Conservation (phyloP, 2,797 vertebrate species). For the Yasuhikotakia modesta region DNA sequence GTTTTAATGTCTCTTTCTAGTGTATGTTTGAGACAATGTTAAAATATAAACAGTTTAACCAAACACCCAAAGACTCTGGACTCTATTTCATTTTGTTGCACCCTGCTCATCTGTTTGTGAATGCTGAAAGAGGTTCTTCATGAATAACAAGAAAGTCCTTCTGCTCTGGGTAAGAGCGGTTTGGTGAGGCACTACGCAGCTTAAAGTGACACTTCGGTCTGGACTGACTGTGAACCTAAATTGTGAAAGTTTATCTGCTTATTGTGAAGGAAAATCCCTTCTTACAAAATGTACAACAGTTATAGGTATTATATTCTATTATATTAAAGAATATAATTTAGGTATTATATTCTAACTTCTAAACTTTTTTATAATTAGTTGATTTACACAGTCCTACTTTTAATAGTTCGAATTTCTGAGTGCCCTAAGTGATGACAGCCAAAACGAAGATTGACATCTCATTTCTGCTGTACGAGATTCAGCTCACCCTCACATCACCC, state of each 20-base stretch:
- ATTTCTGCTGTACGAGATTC: conserved; percentile 48
- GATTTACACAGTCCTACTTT: conserved; percentile 21
- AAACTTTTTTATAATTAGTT: too few relatives aligned
- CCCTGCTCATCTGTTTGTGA: background rate
- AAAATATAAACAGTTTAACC: background rate
- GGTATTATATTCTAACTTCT: too few relatives aligned
- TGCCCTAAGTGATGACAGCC: conserved; percentile 44
- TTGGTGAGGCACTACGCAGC: background rate
- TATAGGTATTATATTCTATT: too few relatives aligned
- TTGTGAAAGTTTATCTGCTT: too few relatives aligned
- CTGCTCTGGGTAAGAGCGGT: background rate
- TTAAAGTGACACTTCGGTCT: conserved; percentile 1
- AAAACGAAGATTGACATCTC: conserved; percentile 48
- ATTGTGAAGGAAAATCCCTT: too few relatives aligned
- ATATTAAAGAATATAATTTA: too few relatives aligned
- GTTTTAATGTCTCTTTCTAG: background rate
- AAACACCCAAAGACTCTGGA: background rate
- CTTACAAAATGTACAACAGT: too few relatives aligned
- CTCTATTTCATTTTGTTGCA: background rate
- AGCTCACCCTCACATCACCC: too few relatives aligned
- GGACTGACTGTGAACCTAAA: conserved; percentile 40
- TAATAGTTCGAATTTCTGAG: background rate
- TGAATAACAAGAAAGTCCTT: background rate
- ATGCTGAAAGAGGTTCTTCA: background rate
- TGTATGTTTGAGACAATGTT: background rate